Evolutionary conservation across 2,113 vertebrate genomes (phyloP).

Genomic region (Hyaena hyaena): DNA sequence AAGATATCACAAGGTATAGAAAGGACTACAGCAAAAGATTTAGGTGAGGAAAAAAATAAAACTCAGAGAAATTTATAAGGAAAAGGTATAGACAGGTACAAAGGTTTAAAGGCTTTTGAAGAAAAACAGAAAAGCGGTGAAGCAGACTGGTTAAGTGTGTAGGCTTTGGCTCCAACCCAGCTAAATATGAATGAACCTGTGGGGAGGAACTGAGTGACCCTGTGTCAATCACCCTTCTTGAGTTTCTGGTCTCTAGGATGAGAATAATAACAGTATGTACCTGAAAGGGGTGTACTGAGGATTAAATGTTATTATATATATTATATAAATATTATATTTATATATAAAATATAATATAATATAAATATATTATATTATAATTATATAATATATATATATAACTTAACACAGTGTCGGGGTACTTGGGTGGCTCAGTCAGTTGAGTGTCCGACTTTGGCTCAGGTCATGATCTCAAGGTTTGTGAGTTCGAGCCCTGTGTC

Average conservation of each 20-base stretch:
- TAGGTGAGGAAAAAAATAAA: background rate
- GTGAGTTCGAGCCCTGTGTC: too few species aligned
- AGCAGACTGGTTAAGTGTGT: background rate
- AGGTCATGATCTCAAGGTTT: too few species aligned
- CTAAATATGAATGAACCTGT: background rate
- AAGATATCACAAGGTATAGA: background rate
- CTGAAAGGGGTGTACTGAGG: background rate
- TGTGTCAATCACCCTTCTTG: background rate
- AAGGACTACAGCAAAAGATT: background rate
- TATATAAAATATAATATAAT: too few species aligned
- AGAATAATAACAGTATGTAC: background rate
- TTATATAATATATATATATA: too few species aligned
- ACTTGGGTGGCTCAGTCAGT: too few species aligned
- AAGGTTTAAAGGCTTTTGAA: background rate
- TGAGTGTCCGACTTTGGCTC: too few species aligned
- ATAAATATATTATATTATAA: too few species aligned
- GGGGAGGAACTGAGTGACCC: background rate
- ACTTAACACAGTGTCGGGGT: too few species aligned
- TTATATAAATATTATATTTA: too few species aligned
- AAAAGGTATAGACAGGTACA: background rate
- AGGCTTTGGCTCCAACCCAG: background rate
- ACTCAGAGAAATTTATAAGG: background rate
- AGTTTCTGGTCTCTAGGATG: background rate
- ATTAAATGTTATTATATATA: background rate
- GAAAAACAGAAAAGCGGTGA: background rate